Evolutionary conservation across 2,113 vertebrate species (phyloP), one percentile per base, ranked within the genome.

Genomic region (Arizona elegans): DNA sequence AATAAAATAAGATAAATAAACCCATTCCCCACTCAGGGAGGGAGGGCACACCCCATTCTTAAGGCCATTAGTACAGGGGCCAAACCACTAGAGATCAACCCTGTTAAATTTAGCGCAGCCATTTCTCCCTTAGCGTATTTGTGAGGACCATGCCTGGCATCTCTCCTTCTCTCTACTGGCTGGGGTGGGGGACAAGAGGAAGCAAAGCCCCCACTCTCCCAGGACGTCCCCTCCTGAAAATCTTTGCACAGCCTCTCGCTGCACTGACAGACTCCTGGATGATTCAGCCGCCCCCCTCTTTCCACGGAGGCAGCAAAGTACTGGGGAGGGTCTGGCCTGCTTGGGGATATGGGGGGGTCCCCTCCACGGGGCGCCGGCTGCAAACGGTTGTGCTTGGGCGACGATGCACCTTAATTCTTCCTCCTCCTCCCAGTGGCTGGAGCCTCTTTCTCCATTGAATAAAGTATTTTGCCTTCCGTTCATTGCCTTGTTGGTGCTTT

Each of bases 251-350:
- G n/a, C n/a, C n/a, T 33, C 65, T n/a, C 5, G n/a, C 13, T 1
- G 13, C 65, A 75, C 5, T 5, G 3, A 33, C 65, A 75, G 5
- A 1, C 13, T 70, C 13, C n/a, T 7, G 29, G 5, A 4, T 1
- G 0, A 17, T 33, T 12, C 5, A 3, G 26, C 4, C 2, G 4
- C 4, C n/a, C 0, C 53, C 56, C 6, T 21, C 56, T 58, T n/a
- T 55, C 15, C 8, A 33, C 12, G 13, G 29, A 23, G 5, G 17
- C 0, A 0, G 6, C 5, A 33, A 56, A 88, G 53, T 15, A 15
- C n/a, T 47, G 9, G 43, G 26, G 23, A 9, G 26, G 3, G 10
- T 50, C 5, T 15, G 50, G 81, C 33, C 23, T 29, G 47, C 86
- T 26, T n/a, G 29, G 65, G 29, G 5, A 15, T 33, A 12, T n/a